Conservation (phyloP, 2,888 invertebrate genomes). For the Chirona hameri region DNA sequence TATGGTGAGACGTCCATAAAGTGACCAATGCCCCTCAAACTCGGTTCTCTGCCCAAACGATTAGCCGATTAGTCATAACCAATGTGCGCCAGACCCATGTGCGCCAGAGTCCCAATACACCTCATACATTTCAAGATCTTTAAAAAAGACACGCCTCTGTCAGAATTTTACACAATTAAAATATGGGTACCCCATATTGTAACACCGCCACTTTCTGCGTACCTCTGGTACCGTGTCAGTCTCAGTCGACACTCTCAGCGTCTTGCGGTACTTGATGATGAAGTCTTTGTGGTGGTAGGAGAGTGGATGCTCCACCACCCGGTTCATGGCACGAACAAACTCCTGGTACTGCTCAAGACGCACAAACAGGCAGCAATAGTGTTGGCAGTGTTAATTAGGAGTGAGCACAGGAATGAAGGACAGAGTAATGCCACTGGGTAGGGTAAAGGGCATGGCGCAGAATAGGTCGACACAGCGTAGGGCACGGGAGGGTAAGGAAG, state of each 20-base stretch:
- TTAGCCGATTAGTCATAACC: background rate
- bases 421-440: no score
- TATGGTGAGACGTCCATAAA: no score
- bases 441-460: no score
- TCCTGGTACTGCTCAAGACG: conserved; percentile 58
- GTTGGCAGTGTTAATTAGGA: no score
- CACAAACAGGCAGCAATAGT: background rate
- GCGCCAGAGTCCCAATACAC: background rate
- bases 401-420: no score
- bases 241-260: conserved; percentile 57
- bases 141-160: no score
- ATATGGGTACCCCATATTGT: background rate
- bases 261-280: conserved; percentile 65
- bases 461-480: no score
- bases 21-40: background rate
- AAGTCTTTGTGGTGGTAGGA: conserved; percentile 67
- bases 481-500: no score
- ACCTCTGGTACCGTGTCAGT: conserved; percentile 60
- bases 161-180: background rate
- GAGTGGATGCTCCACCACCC: conserved; percentile 66
- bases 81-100: background rate
- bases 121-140: no score
- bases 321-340: conserved; percentile 67
- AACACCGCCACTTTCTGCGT: conserved; percentile 38
- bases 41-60: background rate